These are phyloP conservation scores for Apteryx owenii DNA, from an alignment of 2,113 vertebrate species.

Conservation along the genomic window DNA sequence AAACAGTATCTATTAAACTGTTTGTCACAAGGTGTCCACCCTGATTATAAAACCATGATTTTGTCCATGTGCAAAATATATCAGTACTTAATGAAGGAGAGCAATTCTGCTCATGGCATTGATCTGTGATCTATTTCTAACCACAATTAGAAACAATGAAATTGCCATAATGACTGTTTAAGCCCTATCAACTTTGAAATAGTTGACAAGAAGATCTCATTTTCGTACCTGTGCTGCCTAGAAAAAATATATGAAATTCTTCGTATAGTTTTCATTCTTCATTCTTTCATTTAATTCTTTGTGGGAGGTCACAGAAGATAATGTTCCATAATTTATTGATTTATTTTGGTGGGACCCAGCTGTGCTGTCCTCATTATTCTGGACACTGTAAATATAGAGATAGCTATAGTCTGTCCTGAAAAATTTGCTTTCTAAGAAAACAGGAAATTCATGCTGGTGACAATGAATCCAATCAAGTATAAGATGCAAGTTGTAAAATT, in stretches of 20 bases:
- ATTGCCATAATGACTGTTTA: not conserved
- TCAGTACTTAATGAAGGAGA: not conserved
- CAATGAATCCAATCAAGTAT: not conserved
- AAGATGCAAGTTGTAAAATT: not conserved
- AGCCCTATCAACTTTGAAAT: not conserved
- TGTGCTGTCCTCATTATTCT: not conserved
- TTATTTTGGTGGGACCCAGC: not conserved
- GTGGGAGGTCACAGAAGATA: not conserved
- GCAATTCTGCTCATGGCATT: not conserved
- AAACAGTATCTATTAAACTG: not conserved
- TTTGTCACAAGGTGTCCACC: not conserved
- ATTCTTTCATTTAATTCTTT: not conserved
- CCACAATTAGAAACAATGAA: not conserved
- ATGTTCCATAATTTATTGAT: not conserved
- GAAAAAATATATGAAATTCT: no score
- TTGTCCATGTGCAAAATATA: not conserved
- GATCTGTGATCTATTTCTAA: not conserved
- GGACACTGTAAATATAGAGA: not conserved
- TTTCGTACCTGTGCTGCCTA: not conserved
- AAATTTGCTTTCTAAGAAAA: not conserved
- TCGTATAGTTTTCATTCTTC: not conserved
- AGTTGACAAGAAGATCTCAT: not conserved
- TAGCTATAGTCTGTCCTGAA: not conserved
- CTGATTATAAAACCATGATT: not conserved
- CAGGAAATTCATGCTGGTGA: not conserved